Evolutionary conservation across 2,888 invertebrate genomes (phyloP), one percentile per base, ranked within the genome.

Genomic region (Protonemura montana): DNA sequence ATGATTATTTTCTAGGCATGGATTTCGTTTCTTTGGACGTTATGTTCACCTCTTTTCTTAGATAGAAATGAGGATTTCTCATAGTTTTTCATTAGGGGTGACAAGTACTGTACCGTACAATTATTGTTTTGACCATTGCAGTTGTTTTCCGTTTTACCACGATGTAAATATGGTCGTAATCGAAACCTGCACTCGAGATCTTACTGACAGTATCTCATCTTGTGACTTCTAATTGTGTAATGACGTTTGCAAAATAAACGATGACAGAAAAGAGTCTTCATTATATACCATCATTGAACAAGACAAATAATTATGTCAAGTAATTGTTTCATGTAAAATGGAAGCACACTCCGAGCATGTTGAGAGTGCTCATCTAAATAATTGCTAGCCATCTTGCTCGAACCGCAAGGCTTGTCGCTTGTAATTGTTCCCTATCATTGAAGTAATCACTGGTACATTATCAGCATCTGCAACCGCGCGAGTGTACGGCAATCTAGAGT

Each of bases 391-490:
- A 21, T 10, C 59, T 21, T 59, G 13, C 21, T 59, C 13, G 59
- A 59, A 10, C 21, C 59, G 1, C 59, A 59, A 59, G 59, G 59
- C 59, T 59, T 21, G 59, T 59, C 59, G 21, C 59, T 10, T 59
- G 59, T 59, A 59, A 59, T 59, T 59, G 59, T 59, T 59, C 59
- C 59, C 59, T 59, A 59, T 59, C 59, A 59, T 59, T 59, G 59
- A 59, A 21, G 59, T 59, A 59, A 59, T 59, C 59, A 21, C 59
- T 21, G 35, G 59, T 59, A 59, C 59, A 10, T 10, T 21, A 59
- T 59, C 59, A 59, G 59, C 59, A 59, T 59, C 59, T 21, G 59
- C 3, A 59, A 21, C 59, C 16, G 21, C 59, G 59, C 21, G 1
- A n/a, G n/a, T 59, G 16, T 21, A 21, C 21, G 1, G 59, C 59